Base-by-base conservation (phyloP, 2,888 invertebrate species). In the Yponomeuta evonymella region DNA sequence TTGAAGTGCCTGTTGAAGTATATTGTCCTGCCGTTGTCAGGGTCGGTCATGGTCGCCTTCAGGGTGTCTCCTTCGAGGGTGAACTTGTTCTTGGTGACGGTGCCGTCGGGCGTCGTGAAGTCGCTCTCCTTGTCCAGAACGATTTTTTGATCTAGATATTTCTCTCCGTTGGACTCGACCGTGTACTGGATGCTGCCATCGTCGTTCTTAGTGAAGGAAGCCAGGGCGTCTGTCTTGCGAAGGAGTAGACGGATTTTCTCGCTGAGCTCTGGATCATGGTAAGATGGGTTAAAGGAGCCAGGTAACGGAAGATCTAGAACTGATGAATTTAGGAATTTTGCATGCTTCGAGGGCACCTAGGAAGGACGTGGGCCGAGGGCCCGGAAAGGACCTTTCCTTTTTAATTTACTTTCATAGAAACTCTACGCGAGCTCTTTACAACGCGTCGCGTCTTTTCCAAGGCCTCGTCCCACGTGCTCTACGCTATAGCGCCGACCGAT, bases 151-250 rank as follows among this genome's bases (percentile, higher is more conserved):
- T 75, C 71, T 1, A 75, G n/a, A 2, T 71, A 15, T 4, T 65
- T 64, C 0, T 69, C 67, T 1, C 70, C 73, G 29, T 62, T 58
- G 43, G 67, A 48, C 30, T 72, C 71, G 1, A 72, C 72, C 12
- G 71, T 62, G 71, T 74, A 75, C 67, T 72, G 72, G 70, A 72
- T 70, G 69, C 71, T 73, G 29, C 73, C 73, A 23, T 75, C 75
- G 43, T 68, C 72, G 64, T 74, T 75, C 72, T 74, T 74, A 2
- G 71, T 70, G 72, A 73, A 75, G 51, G 70, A 70, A 10, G 72
- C 71, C 2, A 72, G 62, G 48, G 73, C 30, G 9, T 73, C 73
- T 2, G 63, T 51, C 12, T 70, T 69, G 11, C 70, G 71, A 10
- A 75, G 71, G 10, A 74, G 65, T 1, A 68, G 4, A 48, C 71